Conservation (phyloP, 37 sponge, comb jelly and placozoan genomes). For the Crambe crambe region DNA sequence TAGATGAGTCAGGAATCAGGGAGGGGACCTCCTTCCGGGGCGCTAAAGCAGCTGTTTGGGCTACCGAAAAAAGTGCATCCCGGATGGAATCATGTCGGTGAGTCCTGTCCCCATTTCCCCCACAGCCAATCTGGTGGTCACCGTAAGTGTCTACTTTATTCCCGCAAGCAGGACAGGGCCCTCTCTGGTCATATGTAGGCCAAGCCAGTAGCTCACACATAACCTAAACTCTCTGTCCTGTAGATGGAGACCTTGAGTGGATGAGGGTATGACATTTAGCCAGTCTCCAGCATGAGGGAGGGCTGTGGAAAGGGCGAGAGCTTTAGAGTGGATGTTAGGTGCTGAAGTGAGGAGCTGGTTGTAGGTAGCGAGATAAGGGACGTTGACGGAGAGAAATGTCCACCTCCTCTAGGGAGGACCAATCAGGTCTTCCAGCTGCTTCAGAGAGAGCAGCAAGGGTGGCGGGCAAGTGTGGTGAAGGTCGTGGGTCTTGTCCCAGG, state of each 20-base stretch:
- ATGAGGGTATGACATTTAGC: constrained; percentile 6
- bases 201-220: neutral
- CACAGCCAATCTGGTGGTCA: constrained; percentile 10
- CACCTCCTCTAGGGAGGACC: neutral
- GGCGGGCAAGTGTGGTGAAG: neutral
- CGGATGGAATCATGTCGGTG: no score
- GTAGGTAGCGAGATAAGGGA: neutral
- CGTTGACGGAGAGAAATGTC: neutral
- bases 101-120: constrained; percentile 4
- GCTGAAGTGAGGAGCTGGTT: neutral
- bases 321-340: neutral
- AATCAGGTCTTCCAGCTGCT: neutral
- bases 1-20: no score
- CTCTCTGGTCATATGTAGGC: neutral
- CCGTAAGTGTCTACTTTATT: neutral
- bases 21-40: no score
- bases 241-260: neutral
- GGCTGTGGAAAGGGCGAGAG: neutral
- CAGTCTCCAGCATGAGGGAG: no score
- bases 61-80: no score
- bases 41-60: no score
- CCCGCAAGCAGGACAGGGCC: neutral
- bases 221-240: neutral
- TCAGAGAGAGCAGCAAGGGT: neutral
- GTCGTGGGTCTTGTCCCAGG: no score